phyloP scores from a whole-genome alignment of 2,888 invertebrate genomes.

The Leptinotarsa peninsularis region DNA sequence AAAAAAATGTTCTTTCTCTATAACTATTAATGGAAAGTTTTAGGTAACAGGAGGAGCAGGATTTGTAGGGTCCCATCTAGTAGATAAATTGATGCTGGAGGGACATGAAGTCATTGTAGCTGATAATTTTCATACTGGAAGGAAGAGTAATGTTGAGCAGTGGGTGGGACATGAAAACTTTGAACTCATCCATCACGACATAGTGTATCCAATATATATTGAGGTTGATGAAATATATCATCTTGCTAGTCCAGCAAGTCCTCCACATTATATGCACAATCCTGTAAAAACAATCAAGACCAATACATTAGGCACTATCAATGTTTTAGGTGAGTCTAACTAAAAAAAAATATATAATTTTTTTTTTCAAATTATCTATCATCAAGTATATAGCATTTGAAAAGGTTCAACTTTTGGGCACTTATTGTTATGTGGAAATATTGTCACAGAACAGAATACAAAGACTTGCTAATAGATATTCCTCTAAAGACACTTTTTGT shows the following conservation, averaged over 20 bases:
- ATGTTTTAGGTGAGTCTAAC: slow-evolving; percentile 79
- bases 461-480: too few relatives aligned
- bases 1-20: not conserved
- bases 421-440: too few relatives aligned
- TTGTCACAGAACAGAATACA: too few relatives aligned
- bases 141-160: slow-evolving; percentile 96
- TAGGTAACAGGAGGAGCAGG: slow-evolving; percentile 95
- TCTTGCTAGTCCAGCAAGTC: slow-evolving; percentile 98
- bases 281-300: slow-evolving; percentile 99
- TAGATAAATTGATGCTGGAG: slow-evolving; percentile 93
- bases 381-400: too few relatives aligned
- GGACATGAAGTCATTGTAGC: slow-evolving; percentile 97
- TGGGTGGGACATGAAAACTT: slow-evolving; percentile 99
- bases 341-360: too few relatives aligned
- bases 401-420: too few relatives aligned
- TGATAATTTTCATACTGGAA: slow-evolving; percentile 98
- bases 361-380: too few relatives aligned
- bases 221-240: slow-evolving; percentile 99
- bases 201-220: slow-evolving; percentile 96
- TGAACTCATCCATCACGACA: slow-evolving; percentile 98
- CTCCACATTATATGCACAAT: slow-evolving; percentile 99
- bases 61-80: slow-evolving; percentile 98
- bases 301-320: slow-evolving; percentile 96
- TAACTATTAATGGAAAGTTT: slow-evolving; percentile 50
- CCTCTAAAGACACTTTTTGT: too few relatives aligned